Base-by-base conservation (phyloP, 2,113 vertebrate species). In the Equus przewalskii region DNA sequence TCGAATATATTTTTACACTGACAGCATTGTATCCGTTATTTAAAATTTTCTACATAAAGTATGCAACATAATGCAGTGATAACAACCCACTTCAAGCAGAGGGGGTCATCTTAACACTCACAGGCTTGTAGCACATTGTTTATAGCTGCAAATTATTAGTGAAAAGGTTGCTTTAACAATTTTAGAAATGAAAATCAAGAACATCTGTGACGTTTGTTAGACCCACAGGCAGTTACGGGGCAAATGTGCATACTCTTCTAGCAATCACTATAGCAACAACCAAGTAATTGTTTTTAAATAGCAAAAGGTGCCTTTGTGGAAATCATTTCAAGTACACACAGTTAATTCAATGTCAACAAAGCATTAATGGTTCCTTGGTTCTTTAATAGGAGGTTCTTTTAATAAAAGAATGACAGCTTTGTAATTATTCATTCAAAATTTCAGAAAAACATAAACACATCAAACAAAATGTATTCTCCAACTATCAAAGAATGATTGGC, bases 231-330 rank as follows among this genome's bases (percentile, higher is more conserved):
- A 4, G 89, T 98, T 98, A 95, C 28, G 30, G 49, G 96, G 86
- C 89, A 98, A 98, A 98, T 0, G 84, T 93, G 62, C 93, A 96
- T 82, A 96, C 91, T 97, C 41, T 30, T 97, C 86, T 85, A 98
- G 81, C 46, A 97, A 90, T 97, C 96, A 92, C 91, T 96, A 94
- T 83, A 96, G 92, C 91, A 98, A 96, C 97, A 94, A 87, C 10
- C 46, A 80, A 92, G 60, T 95, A 98, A 98, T 97, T 97, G 90
- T 73, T 98, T 98, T 98, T 89, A 98, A 98, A 96, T 72, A 95
- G 54, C 4, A 73, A 96, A 98, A 87, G 5, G 6, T 98, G 44
- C 11, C 94, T 87, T 91, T 79, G n/a, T 73, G 96, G 85, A 98
- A 98, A 79, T 51, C 0, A 89, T 90, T 96, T 96, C 26, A 97